Base-by-base conservation (phyloP, 2,888 invertebrate species). In the Leucophora obtusa region DNA sequence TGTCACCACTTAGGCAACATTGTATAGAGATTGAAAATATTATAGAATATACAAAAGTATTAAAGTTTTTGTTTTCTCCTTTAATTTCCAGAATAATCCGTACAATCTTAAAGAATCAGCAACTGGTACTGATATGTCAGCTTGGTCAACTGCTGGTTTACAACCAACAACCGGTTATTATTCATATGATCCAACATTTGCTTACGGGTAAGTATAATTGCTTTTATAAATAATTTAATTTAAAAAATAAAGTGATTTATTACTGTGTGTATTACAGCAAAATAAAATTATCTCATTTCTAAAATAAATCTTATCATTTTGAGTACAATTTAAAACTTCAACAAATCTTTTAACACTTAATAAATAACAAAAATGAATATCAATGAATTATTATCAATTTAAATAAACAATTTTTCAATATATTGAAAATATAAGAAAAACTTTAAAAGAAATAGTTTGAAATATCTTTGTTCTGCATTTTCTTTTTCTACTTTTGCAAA, bases 91-190 rank as follows among this genome's bases (percentile, higher is more conserved):
- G 96, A 95, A 96, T 91, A 96, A 96, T 92, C 96, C 96, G 84
- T 96, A 96, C 91, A 95, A 94, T 86, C 92, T 97, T 91, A 97
- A 97, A 92, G 95, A 95, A 89, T 92, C 93, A 84, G 94, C 95
- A 90, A 93, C 95, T 87, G 94, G 95, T 87, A 94, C 96, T 74
- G 97, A 97, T 91, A 96, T 96, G 96, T 54, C 74, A 59, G 81
- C 81, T 15, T 97, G 97, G 97, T 96, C 96, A 86, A 95, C 96
- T 83, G 96, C 96, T 82, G 96, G 96, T 83, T 93, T 97, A 76
- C 96, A 97, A 91, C 96, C 97, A 89, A 95, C 96, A 85, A 95
- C 96, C 84, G 96, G 96, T 88, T 97, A 97, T 92, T 96, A 97
- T 92, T 96, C 96, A 85, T 97, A 97, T 91, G 97, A 97, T 92